A percentile compares a stretch with the other conserved stretches of the same genome.
Conservation (phyloP, 2,113 vertebrate species). For the Catharus minimus region DNA sequence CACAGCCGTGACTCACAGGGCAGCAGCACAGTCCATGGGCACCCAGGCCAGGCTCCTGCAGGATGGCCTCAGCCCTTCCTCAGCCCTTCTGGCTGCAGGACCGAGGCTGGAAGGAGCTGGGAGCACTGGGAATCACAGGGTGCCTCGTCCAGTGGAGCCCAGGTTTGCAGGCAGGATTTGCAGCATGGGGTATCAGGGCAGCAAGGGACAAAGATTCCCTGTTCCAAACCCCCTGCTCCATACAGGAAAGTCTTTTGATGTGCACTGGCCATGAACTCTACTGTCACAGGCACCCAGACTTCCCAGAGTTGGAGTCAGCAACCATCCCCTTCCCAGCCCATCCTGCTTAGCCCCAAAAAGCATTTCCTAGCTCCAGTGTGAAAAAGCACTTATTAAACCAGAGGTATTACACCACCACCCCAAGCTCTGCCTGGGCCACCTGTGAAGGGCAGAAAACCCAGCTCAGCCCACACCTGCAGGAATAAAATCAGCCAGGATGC, state of each 20-base stretch:
- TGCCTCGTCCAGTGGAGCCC: rapidly evolving
- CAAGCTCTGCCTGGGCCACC: background rate
- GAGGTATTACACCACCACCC: background rate
- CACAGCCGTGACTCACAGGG: background rate
- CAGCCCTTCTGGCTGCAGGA: background rate
- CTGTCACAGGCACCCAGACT: background rate
- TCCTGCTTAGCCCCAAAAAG: background rate
- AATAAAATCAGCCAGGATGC: background rate
- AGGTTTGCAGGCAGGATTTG: background rate
- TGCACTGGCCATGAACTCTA: background rate
- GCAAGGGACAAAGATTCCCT: background rate
- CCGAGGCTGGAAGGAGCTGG: background rate
- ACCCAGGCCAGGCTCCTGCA: background rate
- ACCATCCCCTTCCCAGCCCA: background rate
- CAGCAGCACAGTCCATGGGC: background rate
- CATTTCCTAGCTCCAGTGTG: background rate
- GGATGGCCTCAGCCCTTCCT: background rate
- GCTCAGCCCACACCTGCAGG: background rate
- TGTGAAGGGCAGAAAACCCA: background rate
- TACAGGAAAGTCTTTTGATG: background rate
- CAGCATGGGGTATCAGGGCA: background rate
- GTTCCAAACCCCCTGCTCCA: rapidly evolving
- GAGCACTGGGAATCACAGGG: background rate
- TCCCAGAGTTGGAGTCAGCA: background rate
- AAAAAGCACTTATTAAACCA: background rate